Evolutionary conservation across 2,888 invertebrate genomes (phyloP).

Genomic region (Hydroisotoma schaefferi): DNA sequence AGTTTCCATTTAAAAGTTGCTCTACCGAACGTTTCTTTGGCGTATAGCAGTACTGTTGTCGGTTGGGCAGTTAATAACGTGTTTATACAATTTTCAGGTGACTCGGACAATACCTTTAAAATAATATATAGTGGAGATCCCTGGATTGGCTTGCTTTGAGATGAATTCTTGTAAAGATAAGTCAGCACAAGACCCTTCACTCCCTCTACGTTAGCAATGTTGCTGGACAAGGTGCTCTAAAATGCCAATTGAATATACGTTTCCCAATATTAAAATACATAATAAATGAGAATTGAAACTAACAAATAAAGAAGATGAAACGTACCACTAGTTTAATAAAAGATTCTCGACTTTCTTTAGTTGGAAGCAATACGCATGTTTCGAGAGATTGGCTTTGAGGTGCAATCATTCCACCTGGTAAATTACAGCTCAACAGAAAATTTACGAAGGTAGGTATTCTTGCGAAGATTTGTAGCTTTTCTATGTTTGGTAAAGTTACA

Average conservation of each 20-base stretch:
- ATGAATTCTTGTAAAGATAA: slow-evolving; percentile 33
- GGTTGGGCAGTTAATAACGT: slow-evolving; percentile 41
- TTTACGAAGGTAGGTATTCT: slow-evolving; percentile 41
- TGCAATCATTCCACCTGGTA: slow-evolving; percentile 25
- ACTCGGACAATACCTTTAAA: slow-evolving; percentile 39
- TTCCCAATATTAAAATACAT: not conserved
- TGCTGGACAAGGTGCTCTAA: slow-evolving; percentile 43
- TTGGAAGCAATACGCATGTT: slow-evolving; percentile 14
- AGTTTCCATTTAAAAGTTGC: slow-evolving; percentile 42
- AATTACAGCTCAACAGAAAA: slow-evolving; percentile 26
- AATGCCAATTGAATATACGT: slow-evolving; percentile 1
- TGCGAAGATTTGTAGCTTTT: slow-evolving; percentile 36
- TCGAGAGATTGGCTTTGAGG: slow-evolving; percentile 15
- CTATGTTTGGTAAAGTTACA: slow-evolving; percentile 4
- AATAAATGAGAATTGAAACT: slow-evolving; percentile 4
- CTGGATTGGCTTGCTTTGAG: slow-evolving; percentile 22
- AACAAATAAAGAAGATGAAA: not conserved
- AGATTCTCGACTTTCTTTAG: slow-evolving; percentile 29
- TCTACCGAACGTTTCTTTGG: slow-evolving; percentile 56
- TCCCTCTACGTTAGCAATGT: slow-evolving; percentile 30
- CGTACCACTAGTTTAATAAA: slow-evolving; percentile 31
- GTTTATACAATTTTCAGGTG: slow-evolving; percentile 37
- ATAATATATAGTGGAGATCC: slow-evolving; percentile 29
- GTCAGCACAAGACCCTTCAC: slow-evolving; percentile 36
- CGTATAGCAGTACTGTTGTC: slow-evolving; percentile 61